Conservation (phyloP, 1,140 invertebrate genomes). For the Lycorma delicatula region DNA sequence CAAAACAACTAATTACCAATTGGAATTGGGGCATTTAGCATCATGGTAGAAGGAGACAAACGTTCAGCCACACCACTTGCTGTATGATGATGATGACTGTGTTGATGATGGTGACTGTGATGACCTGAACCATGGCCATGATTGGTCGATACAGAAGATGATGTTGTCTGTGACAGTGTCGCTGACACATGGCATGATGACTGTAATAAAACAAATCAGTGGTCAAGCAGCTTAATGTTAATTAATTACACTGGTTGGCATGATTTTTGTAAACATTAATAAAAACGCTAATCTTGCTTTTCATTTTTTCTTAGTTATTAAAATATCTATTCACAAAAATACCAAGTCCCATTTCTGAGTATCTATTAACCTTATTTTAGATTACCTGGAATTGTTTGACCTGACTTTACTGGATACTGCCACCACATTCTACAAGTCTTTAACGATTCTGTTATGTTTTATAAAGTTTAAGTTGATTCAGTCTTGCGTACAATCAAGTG, state of each 20-base stretch:
- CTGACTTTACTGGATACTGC: too few species aligned
- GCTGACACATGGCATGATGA: conserved; percentile 33
- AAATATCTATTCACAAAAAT: too few species aligned
- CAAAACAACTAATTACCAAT: conserved; percentile 33
- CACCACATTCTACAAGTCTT: too few species aligned
- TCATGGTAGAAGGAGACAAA: conserved; percentile 13
- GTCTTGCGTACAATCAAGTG: too few species aligned
- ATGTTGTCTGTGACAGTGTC: conserved; percentile 30
- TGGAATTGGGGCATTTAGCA: conserved; percentile 32
- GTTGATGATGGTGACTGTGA: conserved; percentile 39
- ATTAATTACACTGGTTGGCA: too few species aligned
- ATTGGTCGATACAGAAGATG: conserved; percentile 36
- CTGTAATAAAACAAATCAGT: conserved; percentile 26
- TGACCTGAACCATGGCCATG: conserved; percentile 38
- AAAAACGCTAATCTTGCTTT: too few species aligned
- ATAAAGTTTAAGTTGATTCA: too few species aligned
- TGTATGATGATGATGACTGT: conserved; percentile 37
- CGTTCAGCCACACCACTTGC: conserved; percentile 12
- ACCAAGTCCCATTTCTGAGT: too few species aligned
- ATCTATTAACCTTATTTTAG: too few species aligned
- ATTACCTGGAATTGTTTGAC: too few species aligned
- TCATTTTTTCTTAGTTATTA: too few species aligned
- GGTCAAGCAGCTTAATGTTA: background rate
- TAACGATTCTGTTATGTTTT: too few species aligned
- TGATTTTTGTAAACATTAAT: background rate